Percentiles rank a stretch among this genome's conserved stretches.
Evolutionary conservation across 2,113 vertebrate genomes (phyloP).

Genomic region (Kryptolebias marmoratus): DNA sequence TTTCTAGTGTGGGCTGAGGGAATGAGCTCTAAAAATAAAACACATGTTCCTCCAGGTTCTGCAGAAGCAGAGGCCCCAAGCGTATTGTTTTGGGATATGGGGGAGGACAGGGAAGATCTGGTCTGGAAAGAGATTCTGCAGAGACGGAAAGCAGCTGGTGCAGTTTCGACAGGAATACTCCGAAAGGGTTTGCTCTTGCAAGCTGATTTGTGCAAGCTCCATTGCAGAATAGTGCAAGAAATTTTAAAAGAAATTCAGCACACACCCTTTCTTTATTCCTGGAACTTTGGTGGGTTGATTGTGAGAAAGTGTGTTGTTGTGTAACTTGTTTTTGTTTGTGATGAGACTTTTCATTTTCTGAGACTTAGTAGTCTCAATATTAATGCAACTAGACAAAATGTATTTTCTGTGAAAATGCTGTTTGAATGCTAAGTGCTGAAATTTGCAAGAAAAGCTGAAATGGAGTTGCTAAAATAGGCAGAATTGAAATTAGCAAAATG

Average conservation of each 20-base stretch:
- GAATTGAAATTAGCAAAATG: too few species aligned
- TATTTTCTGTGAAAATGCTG: too few species aligned
- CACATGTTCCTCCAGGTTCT: conserved; percentile 78
- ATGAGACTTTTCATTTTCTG: too few species aligned
- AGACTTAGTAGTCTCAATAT: too few species aligned
- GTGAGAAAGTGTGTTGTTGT: background rate
- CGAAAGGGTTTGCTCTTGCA: conserved; percentile 21
- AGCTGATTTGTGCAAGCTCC: background rate
- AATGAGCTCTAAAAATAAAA: conserved; percentile 82
- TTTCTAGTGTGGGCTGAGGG: conserved; percentile 61
- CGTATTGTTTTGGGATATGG: conserved; percentile 79
- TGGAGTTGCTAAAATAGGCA: too few species aligned
- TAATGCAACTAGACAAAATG: too few species aligned
- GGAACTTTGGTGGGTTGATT: conserved; percentile 5
- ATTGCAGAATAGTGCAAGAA: conserved; percentile 9
- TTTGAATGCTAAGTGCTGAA: too few species aligned
- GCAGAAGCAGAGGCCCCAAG: conserved; percentile 69
- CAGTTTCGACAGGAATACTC: conserved; percentile 33
- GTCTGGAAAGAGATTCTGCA: conserved; percentile 50
- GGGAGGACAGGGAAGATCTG: conserved; percentile 71
- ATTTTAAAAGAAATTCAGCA: background rate
- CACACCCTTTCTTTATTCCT: background rate
- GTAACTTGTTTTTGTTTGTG: too few species aligned
- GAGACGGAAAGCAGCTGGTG: conserved; percentile 42
- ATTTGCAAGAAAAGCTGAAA: too few species aligned